Evolutionary conservation across 2,888 invertebrate genomes (phyloP).

Genomic region (Eumacrocentrus americanus): DNA sequence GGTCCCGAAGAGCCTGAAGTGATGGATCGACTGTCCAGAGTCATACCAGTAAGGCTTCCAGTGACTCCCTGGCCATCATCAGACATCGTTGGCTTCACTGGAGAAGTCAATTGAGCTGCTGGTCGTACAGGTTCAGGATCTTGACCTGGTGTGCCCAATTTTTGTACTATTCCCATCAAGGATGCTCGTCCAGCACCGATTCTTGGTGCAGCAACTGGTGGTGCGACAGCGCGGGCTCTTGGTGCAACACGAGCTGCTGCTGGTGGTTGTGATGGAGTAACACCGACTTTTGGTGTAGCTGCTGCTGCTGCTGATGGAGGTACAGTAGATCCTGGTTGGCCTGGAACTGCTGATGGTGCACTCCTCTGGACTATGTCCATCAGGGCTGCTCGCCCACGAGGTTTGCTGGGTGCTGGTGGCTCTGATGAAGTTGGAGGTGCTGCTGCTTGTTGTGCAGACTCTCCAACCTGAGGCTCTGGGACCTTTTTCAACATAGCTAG

Average conservation of each 20-base stretch:
- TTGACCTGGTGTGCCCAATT: constrained; percentile 16
- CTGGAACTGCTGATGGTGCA: not conserved
- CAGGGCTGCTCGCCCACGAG: constrained; percentile 2
- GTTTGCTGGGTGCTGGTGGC: not conserved
- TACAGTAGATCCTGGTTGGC: not conserved
- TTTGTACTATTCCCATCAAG: constrained; percentile 14
- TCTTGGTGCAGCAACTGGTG: constrained; percentile 3
- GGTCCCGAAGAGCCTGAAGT: constrained; percentile 29
- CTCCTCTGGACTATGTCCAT: not conserved
- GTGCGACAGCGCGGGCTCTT: not conserved
- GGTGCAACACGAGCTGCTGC: not conserved
- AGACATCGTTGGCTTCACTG: constrained; percentile 16
- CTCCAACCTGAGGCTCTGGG: not conserved
- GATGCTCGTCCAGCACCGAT: constrained; percentile 26
- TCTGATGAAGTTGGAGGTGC: not conserved
- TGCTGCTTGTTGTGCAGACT: not conserved
- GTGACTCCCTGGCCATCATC: constrained; percentile 39
- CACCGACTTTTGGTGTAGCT: constrained; percentile 8
- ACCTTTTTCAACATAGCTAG: constrained; percentile 8
- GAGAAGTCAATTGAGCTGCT: not conserved
- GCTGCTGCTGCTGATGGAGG: not conserved
- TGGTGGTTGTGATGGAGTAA: constrained; percentile 24
- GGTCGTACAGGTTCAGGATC: constrained; percentile 9
- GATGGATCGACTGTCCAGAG: constrained; percentile 37
- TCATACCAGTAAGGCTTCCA: constrained; percentile 41